phyloP scores from a whole-genome alignment of 2,888 invertebrate species.

The Palloptera scutellata region DNA sequence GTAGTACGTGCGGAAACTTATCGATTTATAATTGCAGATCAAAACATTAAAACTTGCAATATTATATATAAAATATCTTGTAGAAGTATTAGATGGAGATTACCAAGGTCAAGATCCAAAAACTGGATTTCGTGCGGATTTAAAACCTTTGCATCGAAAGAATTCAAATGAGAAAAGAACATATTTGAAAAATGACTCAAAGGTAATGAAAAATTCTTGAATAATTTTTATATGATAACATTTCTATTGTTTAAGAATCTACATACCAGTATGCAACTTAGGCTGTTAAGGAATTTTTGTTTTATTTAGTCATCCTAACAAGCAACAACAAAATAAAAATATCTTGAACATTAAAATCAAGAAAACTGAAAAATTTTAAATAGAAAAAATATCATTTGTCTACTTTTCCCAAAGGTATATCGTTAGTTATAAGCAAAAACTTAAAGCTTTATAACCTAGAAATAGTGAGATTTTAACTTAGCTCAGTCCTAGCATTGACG shows the following conservation, averaged over 20 bases:
- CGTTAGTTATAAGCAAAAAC: too few relatives aligned
- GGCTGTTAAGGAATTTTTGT: not conserved
- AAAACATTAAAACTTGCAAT: conserved; percentile 94
- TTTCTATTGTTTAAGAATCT: not conserved
- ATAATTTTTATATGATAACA: too few relatives aligned
- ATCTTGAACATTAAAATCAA: too few relatives aligned
- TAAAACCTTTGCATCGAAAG: conserved; percentile 68
- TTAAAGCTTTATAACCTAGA: too few relatives aligned
- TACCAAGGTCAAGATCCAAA: conserved; percentile 71
- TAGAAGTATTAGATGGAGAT: conserved; percentile 87
- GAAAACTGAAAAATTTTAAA: too few relatives aligned
- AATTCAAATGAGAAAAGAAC: conserved; percentile 57
- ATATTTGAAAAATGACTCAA: conserved; percentile 53
- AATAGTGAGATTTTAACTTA: too few relatives aligned
- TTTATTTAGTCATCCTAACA: too few relatives aligned
- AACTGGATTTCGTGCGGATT: conserved; percentile 87
- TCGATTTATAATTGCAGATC: conserved; percentile 70
- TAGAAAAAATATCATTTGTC: too few relatives aligned
- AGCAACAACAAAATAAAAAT: too few relatives aligned
- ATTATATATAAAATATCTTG: conserved; percentile 90
- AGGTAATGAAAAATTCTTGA: conserved; percentile 41
- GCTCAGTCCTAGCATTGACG: too few relatives aligned
- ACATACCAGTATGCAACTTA: not conserved
- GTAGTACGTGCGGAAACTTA: too few relatives aligned
- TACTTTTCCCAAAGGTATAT: too few relatives aligned